Base-by-base conservation (phyloP, 2,113 vertebrate species). In the Apistogramma diplotaenia region DNA sequence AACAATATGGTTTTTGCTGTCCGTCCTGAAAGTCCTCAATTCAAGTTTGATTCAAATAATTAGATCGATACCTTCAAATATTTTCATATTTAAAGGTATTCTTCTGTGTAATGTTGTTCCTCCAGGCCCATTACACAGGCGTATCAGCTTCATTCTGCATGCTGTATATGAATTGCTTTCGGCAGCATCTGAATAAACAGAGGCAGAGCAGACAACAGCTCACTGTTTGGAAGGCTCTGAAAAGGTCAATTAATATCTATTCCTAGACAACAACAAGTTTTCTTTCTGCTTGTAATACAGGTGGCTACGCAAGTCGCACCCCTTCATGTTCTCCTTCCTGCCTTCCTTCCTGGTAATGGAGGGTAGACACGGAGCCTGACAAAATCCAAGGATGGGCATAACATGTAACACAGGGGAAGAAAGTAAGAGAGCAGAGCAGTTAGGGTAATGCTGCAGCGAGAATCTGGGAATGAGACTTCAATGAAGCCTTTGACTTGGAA, bases 171-270 rank as follows among this genome's bases (percentile, higher is more conserved):
- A 67, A 72, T 74, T 78, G 74, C 43, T 73, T 83, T 78, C 62
- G 76, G 73, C 74, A 57, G 21, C 31, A 65, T 73, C 58, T 81
- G 74, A 89, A 89, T 76, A 87, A 88, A 89, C 73, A 87, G 78
- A 74, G 76, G 84, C 49, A 6, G 46, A 79, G 79, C 81, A 86
- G 81, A 87, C 87, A 70, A 85, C 86, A 80, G 70, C 82, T 76
- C 29, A 18, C 70, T 80, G 62, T 86, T 89, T 78, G 55, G 76
- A 74, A 58, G 76, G 43, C 57, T 89, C 79, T 76, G 83, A 89
- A 90, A 93, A 93, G 90, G 93, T 93, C 89, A 92, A 90, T 90
- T 91, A 91, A 91, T 89, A 89, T 87, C 86, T 85, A 83, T 74
- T 80, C 74, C 65, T 29, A 53, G 76, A 89, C 89, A 89, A 87